Conservation (phyloP, 2,797 vertebrate species). For the Enteromius trimaculatus region DNA sequence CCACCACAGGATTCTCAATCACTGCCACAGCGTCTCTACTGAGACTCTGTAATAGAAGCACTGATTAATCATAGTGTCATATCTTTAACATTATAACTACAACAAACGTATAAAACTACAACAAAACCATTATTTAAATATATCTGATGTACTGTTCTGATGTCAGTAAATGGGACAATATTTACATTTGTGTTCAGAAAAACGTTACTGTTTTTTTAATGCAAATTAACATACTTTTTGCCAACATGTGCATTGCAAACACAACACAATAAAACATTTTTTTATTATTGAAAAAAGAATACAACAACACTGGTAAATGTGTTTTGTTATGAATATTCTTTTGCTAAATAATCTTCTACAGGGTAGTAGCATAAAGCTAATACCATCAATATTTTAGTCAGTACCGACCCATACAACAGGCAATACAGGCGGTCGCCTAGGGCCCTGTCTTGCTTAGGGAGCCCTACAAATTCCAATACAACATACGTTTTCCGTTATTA, state of each 20-base stretch:
- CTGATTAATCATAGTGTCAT: neutral
- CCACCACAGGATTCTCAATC: conserved; percentile 74
- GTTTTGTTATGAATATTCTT: neutral
- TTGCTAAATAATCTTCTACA: neutral
- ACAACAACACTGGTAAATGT: neutral
- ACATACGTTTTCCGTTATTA: too few relatives aligned
- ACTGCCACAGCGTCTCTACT: conserved; percentile 73
- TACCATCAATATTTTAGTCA: too few relatives aligned
- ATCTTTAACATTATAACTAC: neutral
- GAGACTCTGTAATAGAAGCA: conserved; percentile 71
- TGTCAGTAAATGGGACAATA: neutral
- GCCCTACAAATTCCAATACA: too few relatives aligned
- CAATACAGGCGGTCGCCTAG: too few relatives aligned
- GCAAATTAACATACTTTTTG: neutral
- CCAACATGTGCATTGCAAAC: neutral
- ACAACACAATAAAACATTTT: neutral
- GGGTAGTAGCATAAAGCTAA: too few relatives aligned
- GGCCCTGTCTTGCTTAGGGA: too few relatives aligned
- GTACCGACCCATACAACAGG: too few relatives aligned
- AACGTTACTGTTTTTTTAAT: neutral
- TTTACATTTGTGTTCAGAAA: neutral
- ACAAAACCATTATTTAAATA: too few relatives aligned
- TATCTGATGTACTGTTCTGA: neutral
- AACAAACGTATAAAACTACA: too few relatives aligned
- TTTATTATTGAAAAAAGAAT: neutral